These are phyloP conservation scores for Pachyrhynchus sulphureomaculatus DNA, from an alignment of 1,140 invertebrate species.

Conservation along the genomic window DNA sequence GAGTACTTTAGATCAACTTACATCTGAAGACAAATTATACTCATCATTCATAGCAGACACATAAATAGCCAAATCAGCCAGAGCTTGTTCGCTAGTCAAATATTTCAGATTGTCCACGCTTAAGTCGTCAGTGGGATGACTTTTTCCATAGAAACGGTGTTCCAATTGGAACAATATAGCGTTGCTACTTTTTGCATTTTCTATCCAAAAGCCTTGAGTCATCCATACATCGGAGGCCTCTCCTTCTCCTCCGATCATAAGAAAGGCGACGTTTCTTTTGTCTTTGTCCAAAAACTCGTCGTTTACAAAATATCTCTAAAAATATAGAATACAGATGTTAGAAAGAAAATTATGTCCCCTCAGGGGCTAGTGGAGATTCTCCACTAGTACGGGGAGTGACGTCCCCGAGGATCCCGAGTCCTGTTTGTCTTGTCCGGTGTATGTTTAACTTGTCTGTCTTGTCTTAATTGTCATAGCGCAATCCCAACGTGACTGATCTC, in stretches of 20 bases:
- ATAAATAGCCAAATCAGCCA: slow-evolving; percentile 85
- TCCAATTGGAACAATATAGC: slow-evolving; percentile 86
- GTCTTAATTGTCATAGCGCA: too few species aligned
- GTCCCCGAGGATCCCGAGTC: too few species aligned
- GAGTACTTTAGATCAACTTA: too few species aligned
- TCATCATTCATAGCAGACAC: slow-evolving; percentile 67
- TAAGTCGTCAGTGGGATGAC: slow-evolving; percentile 78
- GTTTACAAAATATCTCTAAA: slow-evolving; percentile 79
- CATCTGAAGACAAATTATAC: slow-evolving; percentile 61
- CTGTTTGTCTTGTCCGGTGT: too few species aligned
- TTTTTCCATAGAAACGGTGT: slow-evolving; percentile 93
- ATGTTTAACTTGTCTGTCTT: too few species aligned
- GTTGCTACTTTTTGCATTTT: slow-evolving; percentile 76
- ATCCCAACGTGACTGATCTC: too few species aligned
- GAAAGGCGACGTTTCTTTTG: slow-evolving; percentile 75
- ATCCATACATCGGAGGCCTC: slow-evolving; percentile 76
- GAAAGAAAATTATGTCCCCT: too few species aligned
- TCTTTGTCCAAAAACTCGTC: slow-evolving; percentile 65
- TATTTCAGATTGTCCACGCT: slow-evolving; percentile 75
- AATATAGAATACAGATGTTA: slow-evolving; percentile 27
- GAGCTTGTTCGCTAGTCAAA: slow-evolving; percentile 81
- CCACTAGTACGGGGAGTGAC: too few species aligned
- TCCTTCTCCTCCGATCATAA: slow-evolving; percentile 88
- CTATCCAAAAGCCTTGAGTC: slow-evolving; percentile 79
- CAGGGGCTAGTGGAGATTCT: too few species aligned